Percentiles rank a stretch among this genome's conserved stretches.
These are phyloP conservation scores for Octopus sinensis DNA, from an alignment of 1,140 invertebrate species.

Conservation along the genomic window DNA sequence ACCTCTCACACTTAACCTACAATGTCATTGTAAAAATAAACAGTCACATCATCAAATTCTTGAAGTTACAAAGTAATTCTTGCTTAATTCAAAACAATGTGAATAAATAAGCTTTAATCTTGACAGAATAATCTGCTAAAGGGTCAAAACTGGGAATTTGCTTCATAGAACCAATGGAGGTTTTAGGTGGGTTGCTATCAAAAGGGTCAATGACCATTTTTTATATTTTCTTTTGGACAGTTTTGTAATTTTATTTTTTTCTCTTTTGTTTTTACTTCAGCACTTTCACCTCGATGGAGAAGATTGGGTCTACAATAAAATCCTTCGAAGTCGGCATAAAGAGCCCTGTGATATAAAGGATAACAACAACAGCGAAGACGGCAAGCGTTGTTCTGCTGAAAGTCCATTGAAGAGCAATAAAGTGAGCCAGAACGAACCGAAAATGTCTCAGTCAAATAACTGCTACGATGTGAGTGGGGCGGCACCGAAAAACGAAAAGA, in stretches of 20 bases:
- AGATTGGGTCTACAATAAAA: conserved; percentile 38
- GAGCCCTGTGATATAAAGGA: neutral
- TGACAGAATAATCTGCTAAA: neutral
- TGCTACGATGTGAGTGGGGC: neutral
- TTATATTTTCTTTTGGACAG: no score
- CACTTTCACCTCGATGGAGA: conserved; percentile 42
- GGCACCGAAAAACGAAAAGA: neutral
- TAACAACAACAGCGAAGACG: neutral
- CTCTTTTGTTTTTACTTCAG: conserved; percentile 30
- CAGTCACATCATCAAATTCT: no score
- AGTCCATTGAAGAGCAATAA: neutral
- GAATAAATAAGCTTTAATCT: neutral
- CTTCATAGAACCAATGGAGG: neutral
- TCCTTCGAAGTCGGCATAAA: conserved; percentile 26
- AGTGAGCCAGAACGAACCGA: neutral
- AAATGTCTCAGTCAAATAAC: neutral
- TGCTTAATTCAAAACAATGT: neutral
- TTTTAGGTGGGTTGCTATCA: neutral
- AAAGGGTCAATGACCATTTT: neutral
- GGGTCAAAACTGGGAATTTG: neutral
- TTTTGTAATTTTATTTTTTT: conserved; percentile 10
- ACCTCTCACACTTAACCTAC: no score
- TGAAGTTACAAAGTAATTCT: no score
- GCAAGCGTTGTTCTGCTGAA: neutral
- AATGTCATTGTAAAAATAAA: no score